Percentiles rank a stretch among this genome's conserved stretches.
Evolutionary conservation across 2,113 vertebrate genomes (phyloP).

Genomic region (Onychostruthus taczanowskii): DNA sequence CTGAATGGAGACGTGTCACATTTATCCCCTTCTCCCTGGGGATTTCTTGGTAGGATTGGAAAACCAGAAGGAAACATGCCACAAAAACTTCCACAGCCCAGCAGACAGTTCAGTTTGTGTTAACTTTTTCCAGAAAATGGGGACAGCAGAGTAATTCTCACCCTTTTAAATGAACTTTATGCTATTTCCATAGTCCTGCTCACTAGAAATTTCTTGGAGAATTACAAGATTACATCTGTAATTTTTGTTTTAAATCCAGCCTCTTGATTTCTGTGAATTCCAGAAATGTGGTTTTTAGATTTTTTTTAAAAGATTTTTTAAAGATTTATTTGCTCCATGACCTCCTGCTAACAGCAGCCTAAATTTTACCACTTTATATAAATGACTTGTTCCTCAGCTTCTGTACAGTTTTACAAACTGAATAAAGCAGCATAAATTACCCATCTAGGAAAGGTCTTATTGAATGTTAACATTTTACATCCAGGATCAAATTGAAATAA

Average conservation of each 20-base stretch:
- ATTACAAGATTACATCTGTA: neutral
- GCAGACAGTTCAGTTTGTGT: neutral
- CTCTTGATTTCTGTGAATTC: neutral
- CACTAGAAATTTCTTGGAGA: neutral
- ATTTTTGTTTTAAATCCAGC: neutral
- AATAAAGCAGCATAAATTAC: neutral
- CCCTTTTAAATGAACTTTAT: neutral
- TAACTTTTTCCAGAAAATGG: neutral
- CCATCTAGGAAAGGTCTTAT: neutral
- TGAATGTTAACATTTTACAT: neutral
- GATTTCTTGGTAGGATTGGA: neutral
- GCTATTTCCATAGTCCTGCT: neutral
- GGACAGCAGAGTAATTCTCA: neutral
- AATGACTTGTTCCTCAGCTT: neutral
- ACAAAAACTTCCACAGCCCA: neutral
- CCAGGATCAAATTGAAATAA: neutral
- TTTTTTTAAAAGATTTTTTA: neutral
- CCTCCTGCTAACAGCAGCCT: neutral
- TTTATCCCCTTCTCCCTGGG: accelerated
- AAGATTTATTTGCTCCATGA: neutral
- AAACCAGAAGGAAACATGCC: neutral
- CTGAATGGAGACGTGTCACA: neutral
- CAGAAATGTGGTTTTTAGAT: neutral
- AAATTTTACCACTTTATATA: neutral
- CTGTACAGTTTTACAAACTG: neutral